A percentile compares a stretch with the other conserved stretches of the same genome.
Evolutionary conservation across 1,140 invertebrate genomes (phyloP).

Genomic region (Oscheius sp.): DNA sequence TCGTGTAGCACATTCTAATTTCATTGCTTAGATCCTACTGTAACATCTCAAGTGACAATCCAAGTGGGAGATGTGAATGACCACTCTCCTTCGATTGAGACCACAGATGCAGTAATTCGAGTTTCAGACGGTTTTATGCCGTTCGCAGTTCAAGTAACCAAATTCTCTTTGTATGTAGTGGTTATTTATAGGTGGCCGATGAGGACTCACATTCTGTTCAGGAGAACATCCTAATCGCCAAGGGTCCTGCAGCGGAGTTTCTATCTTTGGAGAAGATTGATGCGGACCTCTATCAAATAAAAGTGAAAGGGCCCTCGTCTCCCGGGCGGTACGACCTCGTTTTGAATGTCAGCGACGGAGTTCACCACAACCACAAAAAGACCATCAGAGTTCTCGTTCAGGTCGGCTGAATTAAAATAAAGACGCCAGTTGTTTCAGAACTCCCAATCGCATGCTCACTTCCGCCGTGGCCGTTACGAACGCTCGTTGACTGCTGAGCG

Average conservation of each 20-base stretch:
- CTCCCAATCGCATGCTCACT: constrained; percentile 21
- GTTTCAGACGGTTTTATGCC: constrained; percentile 2
- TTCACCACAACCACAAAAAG: constrained; percentile 4
- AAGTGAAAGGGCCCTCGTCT: background rate
- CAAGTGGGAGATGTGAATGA: constrained; percentile 13
- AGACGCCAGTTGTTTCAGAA: background rate
- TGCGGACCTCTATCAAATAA: constrained; percentile 17
- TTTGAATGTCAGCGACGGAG: background rate
- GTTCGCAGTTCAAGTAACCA: constrained; percentile 1
- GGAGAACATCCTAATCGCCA: background rate
- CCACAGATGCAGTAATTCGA: constrained; percentile 17
- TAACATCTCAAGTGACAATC: background rate
- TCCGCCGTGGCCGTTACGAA: background rate
- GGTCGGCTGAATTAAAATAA: background rate
- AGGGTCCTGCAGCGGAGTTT: constrained; percentile 23
- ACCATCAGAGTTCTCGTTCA: background rate
- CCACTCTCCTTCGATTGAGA: constrained; percentile 1
- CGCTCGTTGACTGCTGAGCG: background rate
- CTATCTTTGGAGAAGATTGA: constrained; percentile 8
- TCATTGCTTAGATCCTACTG: background rate
- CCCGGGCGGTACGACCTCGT: constrained; percentile 6
- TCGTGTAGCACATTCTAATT: constrained; percentile 6
- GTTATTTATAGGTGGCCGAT: background rate
- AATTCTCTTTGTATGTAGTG: background rate
- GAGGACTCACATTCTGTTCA: constrained; percentile 4